Evolutionary conservation across 1,140 invertebrate genomes (phyloP).

Genomic region (Drosophila auraria): DNA sequence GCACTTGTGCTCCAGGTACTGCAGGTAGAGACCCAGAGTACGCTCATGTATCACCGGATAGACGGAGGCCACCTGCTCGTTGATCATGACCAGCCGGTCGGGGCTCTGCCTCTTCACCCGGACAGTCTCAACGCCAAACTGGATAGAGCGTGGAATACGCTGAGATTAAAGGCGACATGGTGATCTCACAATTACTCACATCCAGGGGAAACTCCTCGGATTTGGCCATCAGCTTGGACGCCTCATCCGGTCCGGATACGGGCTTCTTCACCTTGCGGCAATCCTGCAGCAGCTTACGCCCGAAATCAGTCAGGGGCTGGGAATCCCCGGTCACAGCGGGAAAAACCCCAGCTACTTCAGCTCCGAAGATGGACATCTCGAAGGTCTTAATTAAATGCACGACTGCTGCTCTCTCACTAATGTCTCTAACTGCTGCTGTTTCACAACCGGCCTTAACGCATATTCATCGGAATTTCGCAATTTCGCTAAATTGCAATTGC

Average conservation of each 20-base stretch:
- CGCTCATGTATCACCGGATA: constrained; percentile 82
- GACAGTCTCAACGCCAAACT: constrained; percentile 67
- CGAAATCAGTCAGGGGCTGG: constrained; percentile 35
- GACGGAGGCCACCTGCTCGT: constrained; percentile 50
- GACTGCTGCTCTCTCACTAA: not conserved
- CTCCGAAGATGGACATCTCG: constrained; percentile 55
- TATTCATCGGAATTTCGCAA: not conserved
- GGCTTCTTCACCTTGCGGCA: constrained; percentile 42
- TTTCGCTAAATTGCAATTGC: not conserved
- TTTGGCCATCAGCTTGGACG: constrained; percentile 6
- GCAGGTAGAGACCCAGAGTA: constrained; percentile 67
- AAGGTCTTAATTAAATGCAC: constrained; percentile 18
- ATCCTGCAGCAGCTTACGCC: constrained; percentile 27
- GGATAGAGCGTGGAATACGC: not conserved
- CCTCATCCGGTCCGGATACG: not conserved
- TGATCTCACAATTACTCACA: constrained; percentile 25
- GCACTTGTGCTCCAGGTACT: constrained; percentile 77
- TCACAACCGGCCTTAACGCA: not conserved
- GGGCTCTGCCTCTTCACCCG: constrained; percentile 41
- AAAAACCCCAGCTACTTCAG: constrained; percentile 55
- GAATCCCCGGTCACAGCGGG: constrained; percentile 21
- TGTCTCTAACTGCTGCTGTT: not conserved
- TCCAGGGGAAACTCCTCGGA: constrained; percentile 50
- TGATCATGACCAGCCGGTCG: constrained; percentile 22
- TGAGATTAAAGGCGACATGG: too few species aligned